Percentiles rank a stretch among this genome's conserved stretches.
phyloP scores from a whole-genome alignment of 2,797 vertebrate genomes.

The Sebastolobus altivelis region DNA sequence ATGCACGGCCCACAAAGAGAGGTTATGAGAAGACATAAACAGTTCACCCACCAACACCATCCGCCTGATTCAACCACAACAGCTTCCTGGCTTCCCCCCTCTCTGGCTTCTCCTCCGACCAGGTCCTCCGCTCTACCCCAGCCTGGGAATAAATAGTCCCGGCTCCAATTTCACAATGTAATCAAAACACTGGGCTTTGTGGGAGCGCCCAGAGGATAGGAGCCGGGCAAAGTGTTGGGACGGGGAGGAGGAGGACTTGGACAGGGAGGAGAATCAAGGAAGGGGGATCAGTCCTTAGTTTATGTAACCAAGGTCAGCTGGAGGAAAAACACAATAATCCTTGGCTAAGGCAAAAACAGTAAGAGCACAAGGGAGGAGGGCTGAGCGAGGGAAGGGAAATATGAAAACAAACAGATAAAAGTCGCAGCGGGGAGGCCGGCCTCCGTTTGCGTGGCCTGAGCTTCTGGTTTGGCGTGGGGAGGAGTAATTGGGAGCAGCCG shows the following conservation, averaged over 20 bases:
- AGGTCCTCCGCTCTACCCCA: conserved; percentile 22
- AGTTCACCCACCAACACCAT: conserved; percentile 51
- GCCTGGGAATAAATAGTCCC: conserved; percentile 69
- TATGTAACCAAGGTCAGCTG: conserved; percentile 76
- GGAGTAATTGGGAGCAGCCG: conserved; percentile 67
- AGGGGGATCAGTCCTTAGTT: conserved; percentile 58
- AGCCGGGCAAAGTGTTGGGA: conserved; percentile 55
- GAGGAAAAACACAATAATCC: conserved; percentile 69
- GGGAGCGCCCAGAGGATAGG: conserved; percentile 51
- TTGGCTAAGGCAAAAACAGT: conserved; percentile 42
- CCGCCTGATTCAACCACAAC: conserved; percentile 48
- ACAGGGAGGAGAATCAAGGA: conserved; percentile 40
- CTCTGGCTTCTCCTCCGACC: conserved; percentile 21
- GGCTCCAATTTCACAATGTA: conserved; percentile 73
- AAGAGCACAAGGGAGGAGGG: conserved; percentile 43
- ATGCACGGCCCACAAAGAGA: conserved; percentile 26
- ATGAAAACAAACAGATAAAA: conserved; percentile 74
- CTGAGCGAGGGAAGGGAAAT: conserved; percentile 41
- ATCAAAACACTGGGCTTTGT: conserved; percentile 74
- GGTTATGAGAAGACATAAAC: conserved; percentile 53
- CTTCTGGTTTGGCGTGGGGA: conserved; percentile 64
- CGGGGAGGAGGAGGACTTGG: conserved; percentile 31
- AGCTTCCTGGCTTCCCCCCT: conserved; percentile 42
- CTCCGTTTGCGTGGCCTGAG: conserved; percentile 41
- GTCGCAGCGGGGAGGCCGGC: conserved; percentile 49